Evolutionary conservation across 2,888 invertebrate genomes (phyloP).

Genomic region (Tenthredo scrophulariae): DNA sequence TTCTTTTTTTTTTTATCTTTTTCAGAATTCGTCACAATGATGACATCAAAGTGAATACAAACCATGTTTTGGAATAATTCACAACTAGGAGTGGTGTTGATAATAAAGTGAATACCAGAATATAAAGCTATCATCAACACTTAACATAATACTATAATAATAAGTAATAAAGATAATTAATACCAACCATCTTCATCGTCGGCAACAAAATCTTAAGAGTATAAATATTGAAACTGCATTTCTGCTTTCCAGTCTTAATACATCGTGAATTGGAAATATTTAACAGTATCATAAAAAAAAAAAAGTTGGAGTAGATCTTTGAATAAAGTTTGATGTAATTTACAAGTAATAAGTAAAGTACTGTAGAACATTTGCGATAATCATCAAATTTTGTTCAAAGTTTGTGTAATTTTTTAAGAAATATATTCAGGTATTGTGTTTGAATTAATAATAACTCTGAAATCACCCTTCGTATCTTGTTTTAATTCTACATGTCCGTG

Average conservation of each 20-base stretch:
- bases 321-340: slow-evolving; percentile 57
- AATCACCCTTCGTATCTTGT: slow-evolving; percentile 52
- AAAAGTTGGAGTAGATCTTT: slow-evolving; percentile 56
- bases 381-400: slow-evolving; percentile 73
- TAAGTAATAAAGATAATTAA: slow-evolving; percentile 54
- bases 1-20: neutral
- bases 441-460: slow-evolving; percentile 53
- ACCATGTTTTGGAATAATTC: slow-evolving; percentile 84
- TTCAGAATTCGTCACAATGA: slow-evolving; percentile 99
- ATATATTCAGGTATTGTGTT: slow-evolving; percentile 58
- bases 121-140: slow-evolving; percentile 74
- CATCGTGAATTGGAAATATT: slow-evolving; percentile 53
- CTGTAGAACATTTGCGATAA: slow-evolving; percentile 57
- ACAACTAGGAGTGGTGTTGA: slow-evolving; percentile 84
- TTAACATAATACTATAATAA: slow-evolving; percentile 56
- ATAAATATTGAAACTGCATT: slow-evolving; percentile 61
- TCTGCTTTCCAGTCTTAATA: slow-evolving; percentile 60
- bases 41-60: slow-evolving; percentile 96
- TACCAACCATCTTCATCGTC: slow-evolving; percentile 54
- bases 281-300: slow-evolving; percentile 58
- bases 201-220: slow-evolving; percentile 54
- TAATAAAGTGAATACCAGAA: slow-evolving; percentile 80
- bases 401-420: slow-evolving; percentile 67
- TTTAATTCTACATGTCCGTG: slow-evolving; percentile 54
- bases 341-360: slow-evolving; percentile 47